Evolutionary conservation across 2,113 vertebrate genomes (phyloP).

Genomic region (Myodes glareolus): DNA sequence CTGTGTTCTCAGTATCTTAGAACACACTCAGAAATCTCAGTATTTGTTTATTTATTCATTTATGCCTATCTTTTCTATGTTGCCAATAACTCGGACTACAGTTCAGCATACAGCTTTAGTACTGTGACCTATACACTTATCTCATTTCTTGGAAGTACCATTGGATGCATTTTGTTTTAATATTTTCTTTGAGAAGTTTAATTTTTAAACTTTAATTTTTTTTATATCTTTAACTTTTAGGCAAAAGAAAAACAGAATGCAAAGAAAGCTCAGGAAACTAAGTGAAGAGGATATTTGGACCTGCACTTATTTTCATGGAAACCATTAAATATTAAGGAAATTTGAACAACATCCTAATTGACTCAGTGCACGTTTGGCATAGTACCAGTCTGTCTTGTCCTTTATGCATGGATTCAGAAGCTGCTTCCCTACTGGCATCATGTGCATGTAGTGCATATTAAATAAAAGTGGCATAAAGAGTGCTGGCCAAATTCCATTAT

Average conservation of each 20-base stretch:
- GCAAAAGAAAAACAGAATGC: constrained; percentile 98
- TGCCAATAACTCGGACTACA: neutral
- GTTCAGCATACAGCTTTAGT: neutral
- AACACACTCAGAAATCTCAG: neutral
- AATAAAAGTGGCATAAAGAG: constrained; percentile 78
- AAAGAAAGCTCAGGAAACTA: constrained; percentile 98
- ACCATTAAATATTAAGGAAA: constrained; percentile 78
- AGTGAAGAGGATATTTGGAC: constrained; percentile 87
- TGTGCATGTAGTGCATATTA: constrained; percentile 85
- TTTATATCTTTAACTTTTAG: constrained; percentile 84
- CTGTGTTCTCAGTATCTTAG: neutral
- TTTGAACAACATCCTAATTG: constrained; percentile 81
- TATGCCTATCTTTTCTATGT: neutral
- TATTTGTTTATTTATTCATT: no score
- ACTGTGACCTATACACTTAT: neutral
- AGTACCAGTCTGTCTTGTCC: constrained; percentile 84
- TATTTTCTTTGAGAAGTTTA: constrained; percentile 27
- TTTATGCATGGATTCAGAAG: constrained; percentile 83
- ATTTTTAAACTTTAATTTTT: no score
- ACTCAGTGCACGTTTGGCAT: constrained; percentile 83
- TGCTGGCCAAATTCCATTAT: constrained; percentile 78
- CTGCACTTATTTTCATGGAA: constrained; percentile 81
- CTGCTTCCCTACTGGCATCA: constrained; percentile 78
- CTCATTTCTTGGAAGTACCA: neutral
- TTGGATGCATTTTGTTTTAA: constrained; percentile 29